A percentile compares a stretch with the other conserved stretches of the same genome.
Conservation (phyloP, 1,140 invertebrate species). For the Brachionus angularis region DNA sequence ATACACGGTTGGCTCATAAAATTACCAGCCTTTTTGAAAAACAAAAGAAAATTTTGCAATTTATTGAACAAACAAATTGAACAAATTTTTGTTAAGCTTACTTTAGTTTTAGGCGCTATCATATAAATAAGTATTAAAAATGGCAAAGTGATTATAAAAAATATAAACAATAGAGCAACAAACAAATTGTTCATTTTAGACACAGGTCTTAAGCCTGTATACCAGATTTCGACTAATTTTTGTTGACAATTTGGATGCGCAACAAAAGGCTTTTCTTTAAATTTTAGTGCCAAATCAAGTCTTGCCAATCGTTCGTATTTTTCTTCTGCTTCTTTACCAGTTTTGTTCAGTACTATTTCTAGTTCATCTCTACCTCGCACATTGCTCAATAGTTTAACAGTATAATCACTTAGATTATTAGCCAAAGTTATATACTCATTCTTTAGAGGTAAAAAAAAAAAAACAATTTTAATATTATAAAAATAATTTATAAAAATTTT, state of each 20-base stretch:
- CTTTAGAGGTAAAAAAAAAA: conserved; percentile 45
- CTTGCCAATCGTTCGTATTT: conserved; percentile 54
- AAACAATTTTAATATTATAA: background rate
- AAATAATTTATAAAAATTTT: background rate
- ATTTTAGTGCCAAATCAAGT: conserved; percentile 54
- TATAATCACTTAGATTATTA: conserved; percentile 58
- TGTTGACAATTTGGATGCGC: conserved; percentile 46
- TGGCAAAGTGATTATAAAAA: conserved; percentile 31
- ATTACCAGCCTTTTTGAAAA: conserved; percentile 48
- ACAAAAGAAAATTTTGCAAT: background rate
- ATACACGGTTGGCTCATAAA: conserved; percentile 53
- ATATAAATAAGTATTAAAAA: conserved; percentile 34
- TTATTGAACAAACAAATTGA: background rate
- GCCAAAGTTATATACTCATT: conserved; percentile 62
- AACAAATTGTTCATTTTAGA: conserved; percentile 42
- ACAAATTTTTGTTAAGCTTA: background rate
- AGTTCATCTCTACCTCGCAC: conserved; percentile 55
- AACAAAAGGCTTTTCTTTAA: conserved; percentile 51
- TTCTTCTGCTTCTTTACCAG: conserved; percentile 49
- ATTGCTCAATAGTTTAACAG: conserved; percentile 54
- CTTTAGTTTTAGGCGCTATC: conserved; percentile 28
- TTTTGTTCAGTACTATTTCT: conserved; percentile 54
- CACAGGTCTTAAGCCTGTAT: conserved; percentile 14
- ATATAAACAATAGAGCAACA: background rate
- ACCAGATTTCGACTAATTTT: conserved; percentile 46